Evolutionary conservation across 2,113 vertebrate genomes (phyloP).

Genomic region (Brachyistius frenatus): DNA sequence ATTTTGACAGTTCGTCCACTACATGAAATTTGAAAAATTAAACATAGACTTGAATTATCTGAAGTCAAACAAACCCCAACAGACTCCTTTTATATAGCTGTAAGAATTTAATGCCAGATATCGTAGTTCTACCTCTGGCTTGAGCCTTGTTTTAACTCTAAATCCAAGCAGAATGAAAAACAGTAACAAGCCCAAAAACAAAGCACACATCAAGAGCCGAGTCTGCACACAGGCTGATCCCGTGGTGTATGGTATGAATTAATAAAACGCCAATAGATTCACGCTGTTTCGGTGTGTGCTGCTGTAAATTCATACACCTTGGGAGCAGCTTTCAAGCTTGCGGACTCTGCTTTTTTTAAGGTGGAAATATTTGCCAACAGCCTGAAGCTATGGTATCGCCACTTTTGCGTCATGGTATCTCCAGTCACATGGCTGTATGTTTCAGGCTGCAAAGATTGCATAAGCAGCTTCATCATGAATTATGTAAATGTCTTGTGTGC

Average conservation of each 20-base stretch:
- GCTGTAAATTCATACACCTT: conserved; percentile 45
- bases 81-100: too few relatives aligned
- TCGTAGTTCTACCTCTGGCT: conserved; percentile 18
- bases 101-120: background rate
- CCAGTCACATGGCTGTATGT: conserved; percentile 20
- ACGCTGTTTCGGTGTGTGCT: conserved; percentile 3
- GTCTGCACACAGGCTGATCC: conserved; percentile 11
- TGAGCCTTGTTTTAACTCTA: conserved; percentile 16
- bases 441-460: conserved; percentile 29
- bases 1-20: too few relatives aligned
- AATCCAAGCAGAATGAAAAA: conserved; percentile 16
- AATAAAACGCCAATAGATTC: conserved; percentile 22
- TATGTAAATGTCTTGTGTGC: conserved; percentile 9
- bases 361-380: conserved; percentile 56
- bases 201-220: conserved; percentile 24
- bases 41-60: too few relatives aligned
- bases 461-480: conserved; percentile 36
- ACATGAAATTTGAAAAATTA: too few relatives aligned
- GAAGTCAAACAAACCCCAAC: too few relatives aligned
- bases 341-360: conserved; percentile 35
- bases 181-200: conserved; percentile 25
- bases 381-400: conserved; percentile 60
- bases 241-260: conserved; percentile 18
- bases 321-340: conserved; percentile 31
- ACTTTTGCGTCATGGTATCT: conserved; percentile 46